phyloP scores from a whole-genome alignment of 30 jellyfish, hydroid and myxozoan genomes.

The Aurelia sp. region DNA sequence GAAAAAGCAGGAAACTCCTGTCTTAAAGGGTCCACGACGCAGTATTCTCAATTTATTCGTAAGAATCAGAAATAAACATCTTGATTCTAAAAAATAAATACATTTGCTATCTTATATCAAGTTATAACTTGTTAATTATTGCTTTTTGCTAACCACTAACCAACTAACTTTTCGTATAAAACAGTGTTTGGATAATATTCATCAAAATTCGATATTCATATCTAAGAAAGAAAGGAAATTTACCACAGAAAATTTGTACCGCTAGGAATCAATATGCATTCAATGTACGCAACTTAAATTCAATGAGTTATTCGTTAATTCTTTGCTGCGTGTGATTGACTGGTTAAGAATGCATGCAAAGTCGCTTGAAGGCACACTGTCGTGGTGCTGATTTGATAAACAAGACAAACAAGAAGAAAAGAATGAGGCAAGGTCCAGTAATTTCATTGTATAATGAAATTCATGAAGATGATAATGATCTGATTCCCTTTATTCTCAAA shows the following conservation, averaged over 20 bases:
- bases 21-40: conserved; percentile 64
- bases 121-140: too few species aligned
- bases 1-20: conserved; percentile 35
- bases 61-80: conserved; percentile 7
- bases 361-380: too few species aligned
- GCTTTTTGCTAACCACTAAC: not conserved
- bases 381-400: too few species aligned
- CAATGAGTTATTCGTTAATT: too few species aligned
- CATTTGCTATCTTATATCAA: too few species aligned
- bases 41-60: conserved; percentile 65
- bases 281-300: not conserved
- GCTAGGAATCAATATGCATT: not conserved
- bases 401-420: too few species aligned
- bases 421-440: too few species aligned
- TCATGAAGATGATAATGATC: too few species aligned
- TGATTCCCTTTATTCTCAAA: too few species aligned
- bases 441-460: too few species aligned
- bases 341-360: too few species aligned
- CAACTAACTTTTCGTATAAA: not conserved
- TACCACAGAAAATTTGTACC: not conserved
- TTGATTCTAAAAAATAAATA: not conserved
- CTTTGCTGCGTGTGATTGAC: too few species aligned
- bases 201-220: not conserved
- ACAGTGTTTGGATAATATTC: not conserved
- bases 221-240: not conserved